Percentiles rank a stretch among this genome's conserved stretches.
Evolutionary conservation across 2,888 invertebrate species (phyloP).

Genomic region (Elmis aenea): DNA sequence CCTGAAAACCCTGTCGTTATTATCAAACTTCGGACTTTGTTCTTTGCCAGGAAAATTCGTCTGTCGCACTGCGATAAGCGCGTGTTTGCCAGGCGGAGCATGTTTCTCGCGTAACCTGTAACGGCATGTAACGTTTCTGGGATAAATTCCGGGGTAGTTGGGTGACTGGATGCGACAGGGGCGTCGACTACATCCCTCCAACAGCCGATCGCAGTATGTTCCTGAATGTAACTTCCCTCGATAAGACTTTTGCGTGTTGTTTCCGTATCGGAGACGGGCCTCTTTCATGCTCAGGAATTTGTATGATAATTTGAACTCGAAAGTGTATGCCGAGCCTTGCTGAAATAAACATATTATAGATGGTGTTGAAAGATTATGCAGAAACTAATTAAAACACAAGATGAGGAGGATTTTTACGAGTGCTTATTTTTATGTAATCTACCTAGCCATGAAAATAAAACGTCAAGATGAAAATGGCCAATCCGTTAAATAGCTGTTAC

Average conservation of each 20-base stretch:
- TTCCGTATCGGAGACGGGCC: constrained; percentile 72
- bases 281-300: constrained; percentile 74
- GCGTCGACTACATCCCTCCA: constrained; percentile 69
- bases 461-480: too few species aligned
- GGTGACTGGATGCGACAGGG: constrained; percentile 72
- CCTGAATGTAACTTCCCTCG: constrained; percentile 70
- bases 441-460: too few species aligned
- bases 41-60: constrained; percentile 76
- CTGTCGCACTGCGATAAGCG: constrained; percentile 70
- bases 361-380: too few species aligned
- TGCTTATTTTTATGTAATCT: too few species aligned
- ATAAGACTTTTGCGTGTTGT: constrained; percentile 67
- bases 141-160: constrained; percentile 87
- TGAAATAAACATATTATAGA: constrained; percentile 29
- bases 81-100: constrained; percentile 66
- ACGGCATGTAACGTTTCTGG: constrained; percentile 68
- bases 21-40: constrained; percentile 59
- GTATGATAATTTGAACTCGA: constrained; percentile 80
- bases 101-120: constrained; percentile 45
- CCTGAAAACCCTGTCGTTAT: constrained; percentile 70
- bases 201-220: constrained; percentile 75
- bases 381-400: too few species aligned
- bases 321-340: constrained; percentile 72
- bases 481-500: too few species aligned
- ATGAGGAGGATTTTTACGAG: too few species aligned